Percentiles rank a stretch among this genome's conserved stretches.
These are phyloP conservation scores for Busseola fusca DNA, from an alignment of 2,888 invertebrate species.

Conservation along the genomic window DNA sequence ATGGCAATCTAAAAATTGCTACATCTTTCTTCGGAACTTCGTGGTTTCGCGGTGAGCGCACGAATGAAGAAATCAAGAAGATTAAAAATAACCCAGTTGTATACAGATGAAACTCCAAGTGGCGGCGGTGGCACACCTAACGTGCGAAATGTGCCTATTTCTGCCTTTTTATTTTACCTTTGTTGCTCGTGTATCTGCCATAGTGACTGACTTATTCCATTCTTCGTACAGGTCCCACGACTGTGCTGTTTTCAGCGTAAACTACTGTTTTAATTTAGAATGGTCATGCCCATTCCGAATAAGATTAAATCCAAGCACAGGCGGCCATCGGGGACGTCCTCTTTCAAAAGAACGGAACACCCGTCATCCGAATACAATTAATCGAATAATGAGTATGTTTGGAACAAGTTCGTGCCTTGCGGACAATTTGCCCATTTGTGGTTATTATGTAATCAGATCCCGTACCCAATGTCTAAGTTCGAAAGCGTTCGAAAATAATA, in stretches of 20 bases:
- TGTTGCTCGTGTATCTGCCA: conserved; percentile 50
- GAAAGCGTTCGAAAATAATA: conserved; percentile 49
- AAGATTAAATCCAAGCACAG: conserved; percentile 16
- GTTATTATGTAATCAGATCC: conserved; percentile 53
- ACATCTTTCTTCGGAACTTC: conserved; percentile 24
- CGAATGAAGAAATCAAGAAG: conserved; percentile 57
- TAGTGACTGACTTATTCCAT: conserved; percentile 58
- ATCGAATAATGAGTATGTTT: conserved; percentile 27
- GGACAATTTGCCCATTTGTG: conserved; percentile 39
- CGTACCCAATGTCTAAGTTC: conserved; percentile 34
- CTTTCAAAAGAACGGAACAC: conserved; percentile 26
- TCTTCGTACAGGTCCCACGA: conserved; percentile 30
- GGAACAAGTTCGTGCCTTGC: conserved; percentile 21
- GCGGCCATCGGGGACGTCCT: conserved; percentile 5
- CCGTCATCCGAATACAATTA: conserved; percentile 32
- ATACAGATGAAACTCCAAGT: conserved; percentile 54
- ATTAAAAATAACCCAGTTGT: conserved; percentile 63
- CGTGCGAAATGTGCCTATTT: conserved; percentile 59
- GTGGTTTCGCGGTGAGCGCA: conserved; percentile 32
- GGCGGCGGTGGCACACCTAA: conserved; percentile 49
- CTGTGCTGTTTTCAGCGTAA: conserved; percentile 41
- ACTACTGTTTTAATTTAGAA: conserved; percentile 42
- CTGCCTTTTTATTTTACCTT: conserved; percentile 58
- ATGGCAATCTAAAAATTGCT: conserved; percentile 35
- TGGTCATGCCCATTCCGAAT: conserved; percentile 27